Conservation (phyloP, 2,113 vertebrate species). For the Eurystomus gularis region DNA sequence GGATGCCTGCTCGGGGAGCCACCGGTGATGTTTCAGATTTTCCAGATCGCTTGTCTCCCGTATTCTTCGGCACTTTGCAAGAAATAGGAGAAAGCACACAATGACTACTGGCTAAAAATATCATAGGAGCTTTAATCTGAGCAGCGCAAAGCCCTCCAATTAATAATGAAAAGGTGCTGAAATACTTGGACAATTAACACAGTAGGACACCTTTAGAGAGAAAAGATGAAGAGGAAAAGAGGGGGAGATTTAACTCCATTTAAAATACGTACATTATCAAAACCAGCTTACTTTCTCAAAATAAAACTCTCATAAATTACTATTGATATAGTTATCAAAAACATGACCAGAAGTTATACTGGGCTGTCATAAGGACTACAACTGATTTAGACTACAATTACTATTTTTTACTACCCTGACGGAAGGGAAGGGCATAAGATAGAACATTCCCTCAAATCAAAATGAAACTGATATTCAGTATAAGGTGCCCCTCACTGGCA, state of each 20-base stretch:
- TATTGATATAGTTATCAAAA: not conserved
- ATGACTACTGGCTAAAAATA: not conserved
- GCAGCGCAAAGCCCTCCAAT: not conserved
- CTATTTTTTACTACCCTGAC: not conserved
- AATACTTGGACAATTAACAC: not conserved
- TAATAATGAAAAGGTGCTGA: not conserved
- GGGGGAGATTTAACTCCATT: not conserved
- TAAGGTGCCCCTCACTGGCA: not conserved
- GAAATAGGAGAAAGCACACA: constrained; percentile 13
- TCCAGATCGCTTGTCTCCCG: constrained; percentile 85
- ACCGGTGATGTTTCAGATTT: constrained; percentile 93
- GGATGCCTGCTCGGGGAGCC: constrained; percentile 86
- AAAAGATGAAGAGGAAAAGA: not conserved
- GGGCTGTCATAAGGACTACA: not conserved
- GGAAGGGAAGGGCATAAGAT: not conserved
- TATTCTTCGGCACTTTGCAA: constrained; percentile 88
- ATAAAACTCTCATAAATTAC: not conserved
- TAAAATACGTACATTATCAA: not conserved
- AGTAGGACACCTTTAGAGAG: not conserved
- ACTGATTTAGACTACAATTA: not conserved
- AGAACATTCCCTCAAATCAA: not conserved
- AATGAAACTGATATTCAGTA: not conserved
- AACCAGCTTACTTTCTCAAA: not conserved
- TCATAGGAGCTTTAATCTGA: not conserved
- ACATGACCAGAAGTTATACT: not conserved